Percentiles rank a stretch among this genome's conserved stretches.
Conservation (phyloP, 2,888 invertebrate species). For the Ephialtes manifestator region DNA sequence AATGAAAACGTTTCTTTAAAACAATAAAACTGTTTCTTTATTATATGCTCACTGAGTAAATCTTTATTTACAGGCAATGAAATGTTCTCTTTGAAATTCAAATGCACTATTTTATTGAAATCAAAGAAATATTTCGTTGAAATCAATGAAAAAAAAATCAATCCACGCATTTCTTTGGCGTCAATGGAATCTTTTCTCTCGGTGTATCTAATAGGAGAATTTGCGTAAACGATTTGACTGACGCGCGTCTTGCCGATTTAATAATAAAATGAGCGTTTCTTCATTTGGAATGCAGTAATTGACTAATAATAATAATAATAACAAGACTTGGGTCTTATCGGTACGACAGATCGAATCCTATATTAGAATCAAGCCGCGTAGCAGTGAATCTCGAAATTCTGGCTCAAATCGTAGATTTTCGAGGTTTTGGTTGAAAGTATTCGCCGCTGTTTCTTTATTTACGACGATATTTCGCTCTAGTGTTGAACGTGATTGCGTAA, state of each 20-base stretch:
- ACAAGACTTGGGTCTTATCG: conserved; percentile 16
- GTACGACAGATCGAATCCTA: conserved; percentile 25
- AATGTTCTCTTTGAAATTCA: no score
- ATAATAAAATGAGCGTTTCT: conserved; percentile 15
- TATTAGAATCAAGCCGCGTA: conserved; percentile 20
- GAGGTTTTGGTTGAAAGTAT: background rate
- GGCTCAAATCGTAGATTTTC: conserved; percentile 4
- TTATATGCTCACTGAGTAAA: no score
- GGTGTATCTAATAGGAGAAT: background rate
- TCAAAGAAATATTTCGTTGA: no score
- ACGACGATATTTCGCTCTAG: background rate
- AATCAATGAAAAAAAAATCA: no score
- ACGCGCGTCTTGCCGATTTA: background rate
- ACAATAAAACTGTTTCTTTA: no score
- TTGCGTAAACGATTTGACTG: background rate
- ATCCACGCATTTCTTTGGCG: no score
- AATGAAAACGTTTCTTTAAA: no score
- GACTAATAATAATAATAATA: background rate
- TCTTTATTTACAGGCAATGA: no score
- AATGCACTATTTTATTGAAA: no score
- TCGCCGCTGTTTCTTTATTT: background rate
- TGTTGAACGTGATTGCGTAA: background rate
- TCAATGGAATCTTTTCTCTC: no score
- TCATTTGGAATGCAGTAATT: background rate
- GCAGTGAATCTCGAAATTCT: background rate